These are phyloP conservation scores for Tinamus major DNA, from an alignment of 2,797 vertebrate genomes.

Conservation along the genomic window DNA sequence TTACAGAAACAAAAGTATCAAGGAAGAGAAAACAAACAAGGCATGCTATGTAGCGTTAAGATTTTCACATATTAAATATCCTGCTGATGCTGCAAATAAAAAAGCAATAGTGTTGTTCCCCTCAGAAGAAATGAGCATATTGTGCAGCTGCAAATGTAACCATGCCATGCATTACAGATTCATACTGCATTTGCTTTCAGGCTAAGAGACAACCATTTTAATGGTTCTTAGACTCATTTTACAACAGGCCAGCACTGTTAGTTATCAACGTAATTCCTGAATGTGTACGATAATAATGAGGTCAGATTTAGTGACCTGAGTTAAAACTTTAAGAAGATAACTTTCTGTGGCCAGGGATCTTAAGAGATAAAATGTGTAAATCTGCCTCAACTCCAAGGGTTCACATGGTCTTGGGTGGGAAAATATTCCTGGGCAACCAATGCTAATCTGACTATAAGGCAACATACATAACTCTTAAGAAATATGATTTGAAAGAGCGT, in stretches of 20 bases:
- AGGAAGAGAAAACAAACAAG: slow-evolving; percentile 5
- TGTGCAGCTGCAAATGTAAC: neutral
- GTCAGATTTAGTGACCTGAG: neutral
- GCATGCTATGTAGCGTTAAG: neutral
- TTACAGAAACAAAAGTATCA: neutral
- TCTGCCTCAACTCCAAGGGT: rapidly evolving
- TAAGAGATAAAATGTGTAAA: neutral
- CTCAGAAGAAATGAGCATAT: neutral
- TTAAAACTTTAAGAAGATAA: neutral
- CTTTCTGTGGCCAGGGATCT: neutral
- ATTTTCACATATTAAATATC: neutral
- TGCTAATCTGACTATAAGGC: neutral
- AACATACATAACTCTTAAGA: neutral
- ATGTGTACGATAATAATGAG: neutral
- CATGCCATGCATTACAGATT: neutral
- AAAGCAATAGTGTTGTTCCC: neutral
- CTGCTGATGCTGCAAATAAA: neutral
- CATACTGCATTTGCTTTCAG: rapidly evolving
- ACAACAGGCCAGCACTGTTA: neutral
- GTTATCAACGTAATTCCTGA: neutral
- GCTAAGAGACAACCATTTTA: neutral
- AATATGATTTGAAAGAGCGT: neutral
- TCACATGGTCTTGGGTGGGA: neutral
- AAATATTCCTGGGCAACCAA: neutral
- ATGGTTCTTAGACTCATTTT: neutral